These are phyloP conservation scores for Neotoma lepida DNA, from an alignment of 2,113 vertebrate genomes.

Conservation along the genomic window DNA sequence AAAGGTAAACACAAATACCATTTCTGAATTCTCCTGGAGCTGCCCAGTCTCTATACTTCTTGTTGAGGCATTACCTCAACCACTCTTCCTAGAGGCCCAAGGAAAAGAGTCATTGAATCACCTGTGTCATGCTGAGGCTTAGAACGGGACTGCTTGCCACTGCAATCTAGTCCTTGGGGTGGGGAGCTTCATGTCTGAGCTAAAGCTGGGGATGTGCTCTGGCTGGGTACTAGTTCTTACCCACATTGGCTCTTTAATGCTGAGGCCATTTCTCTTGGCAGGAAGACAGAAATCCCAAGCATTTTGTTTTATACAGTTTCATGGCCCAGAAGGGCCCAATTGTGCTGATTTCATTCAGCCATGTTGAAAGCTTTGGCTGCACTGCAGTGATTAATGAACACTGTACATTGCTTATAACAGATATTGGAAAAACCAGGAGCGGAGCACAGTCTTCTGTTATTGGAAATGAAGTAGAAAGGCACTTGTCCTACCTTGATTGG, in stretches of 20 bases:
- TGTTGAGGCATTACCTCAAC: neutral
- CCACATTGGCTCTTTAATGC: slow-evolving; percentile 29
- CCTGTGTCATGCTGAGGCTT: neutral
- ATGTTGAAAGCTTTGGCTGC: neutral
- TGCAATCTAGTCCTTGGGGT: neutral
- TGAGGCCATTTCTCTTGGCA: slow-evolving; percentile 41
- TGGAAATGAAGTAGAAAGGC: slow-evolving; percentile 32
- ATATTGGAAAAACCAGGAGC: neutral
- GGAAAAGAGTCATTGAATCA: neutral
- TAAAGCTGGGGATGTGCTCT: neutral
- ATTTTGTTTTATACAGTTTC: slow-evolving; percentile 58
- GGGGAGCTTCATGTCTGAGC: neutral
- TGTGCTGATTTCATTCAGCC: slow-evolving; percentile 11
- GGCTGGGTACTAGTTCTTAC: neutral
- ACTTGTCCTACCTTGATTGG: neutral
- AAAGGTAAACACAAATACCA: slow-evolving; percentile 22
- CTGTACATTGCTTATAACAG: slow-evolving; percentile 32
- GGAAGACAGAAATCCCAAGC: slow-evolving; percentile 17
- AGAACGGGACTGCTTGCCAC: neutral
- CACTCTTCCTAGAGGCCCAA: neutral
- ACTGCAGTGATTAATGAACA: slow-evolving; percentile 23
- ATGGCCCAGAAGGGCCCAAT: neutral
- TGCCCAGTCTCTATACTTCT: neutral
- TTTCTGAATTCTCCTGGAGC: neutral
- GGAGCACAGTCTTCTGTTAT: neutral